These are phyloP conservation scores for Phylloscopus whistleri DNA, from an alignment of 2,113 vertebrate genomes.

Conservation along the genomic window DNA sequence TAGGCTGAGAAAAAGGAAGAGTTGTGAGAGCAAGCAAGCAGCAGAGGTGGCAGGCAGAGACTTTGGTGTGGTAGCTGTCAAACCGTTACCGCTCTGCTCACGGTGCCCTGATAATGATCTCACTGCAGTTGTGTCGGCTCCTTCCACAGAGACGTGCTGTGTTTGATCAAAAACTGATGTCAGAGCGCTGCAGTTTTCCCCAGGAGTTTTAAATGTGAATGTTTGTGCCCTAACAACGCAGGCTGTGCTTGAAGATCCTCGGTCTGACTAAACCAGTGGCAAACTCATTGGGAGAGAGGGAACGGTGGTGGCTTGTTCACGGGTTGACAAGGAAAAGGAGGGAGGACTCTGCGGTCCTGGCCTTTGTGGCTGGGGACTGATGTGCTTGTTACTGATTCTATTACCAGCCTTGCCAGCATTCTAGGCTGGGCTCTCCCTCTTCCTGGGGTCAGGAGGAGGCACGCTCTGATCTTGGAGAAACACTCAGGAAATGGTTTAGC, in stretches of 20 bases:
- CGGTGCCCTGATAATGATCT: background rate
- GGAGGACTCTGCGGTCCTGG: background rate
- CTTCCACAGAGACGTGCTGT: background rate
- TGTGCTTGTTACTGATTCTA: slow-evolving; percentile 4
- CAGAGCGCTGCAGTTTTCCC: background rate
- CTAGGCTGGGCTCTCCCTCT: slow-evolving; percentile 28
- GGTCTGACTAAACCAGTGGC: background rate
- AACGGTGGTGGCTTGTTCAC: accelerated
- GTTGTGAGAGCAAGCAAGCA: background rate
- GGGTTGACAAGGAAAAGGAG: accelerated
- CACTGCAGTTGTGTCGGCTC: background rate
- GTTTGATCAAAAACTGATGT: background rate
- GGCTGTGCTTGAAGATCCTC: background rate
- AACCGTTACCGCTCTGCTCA: background rate
- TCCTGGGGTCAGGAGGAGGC: slow-evolving; percentile 47
- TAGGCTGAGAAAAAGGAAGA: background rate
- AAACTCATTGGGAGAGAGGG: background rate
- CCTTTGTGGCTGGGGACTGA: background rate
- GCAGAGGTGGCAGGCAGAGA: background rate
- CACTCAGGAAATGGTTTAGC: slow-evolving; percentile 58
- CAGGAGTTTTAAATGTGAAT: background rate
- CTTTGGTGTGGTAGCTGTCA: background rate
- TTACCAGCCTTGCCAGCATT: background rate
- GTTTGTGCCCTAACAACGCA: background rate
- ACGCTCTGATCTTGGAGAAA: slow-evolving; percentile 50